Conservation (phyloP, 1,140 invertebrate genomes). For the Batillaria attramentaria region DNA sequence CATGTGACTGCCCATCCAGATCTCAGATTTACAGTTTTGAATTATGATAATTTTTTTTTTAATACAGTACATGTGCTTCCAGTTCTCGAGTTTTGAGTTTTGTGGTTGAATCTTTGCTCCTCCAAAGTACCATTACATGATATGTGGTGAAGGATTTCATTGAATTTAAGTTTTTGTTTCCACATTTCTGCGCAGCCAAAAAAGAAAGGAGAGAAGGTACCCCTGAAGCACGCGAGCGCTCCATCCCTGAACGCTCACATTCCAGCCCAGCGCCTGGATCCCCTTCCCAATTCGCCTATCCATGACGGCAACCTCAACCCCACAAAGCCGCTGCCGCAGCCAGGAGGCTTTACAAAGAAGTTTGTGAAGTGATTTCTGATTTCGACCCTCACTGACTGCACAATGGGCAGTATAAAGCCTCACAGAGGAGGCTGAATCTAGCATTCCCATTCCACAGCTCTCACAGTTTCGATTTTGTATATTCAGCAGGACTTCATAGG, state of each 20-base stretch:
- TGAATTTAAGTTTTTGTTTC: conserved; percentile 38
- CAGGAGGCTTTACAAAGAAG: conserved; percentile 61
- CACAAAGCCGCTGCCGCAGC: conserved; percentile 65
- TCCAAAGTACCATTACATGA: too few species aligned
- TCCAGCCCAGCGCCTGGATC: conserved; percentile 56
- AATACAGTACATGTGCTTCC: too few species aligned
- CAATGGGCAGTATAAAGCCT: not conserved
- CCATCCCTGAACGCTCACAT: conserved; percentile 33
- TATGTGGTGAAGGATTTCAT: too few species aligned
- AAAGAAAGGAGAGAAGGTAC: conserved; percentile 58
- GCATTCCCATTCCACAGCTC: not conserved
- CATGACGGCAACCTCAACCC: conserved; percentile 67
- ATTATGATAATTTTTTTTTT: too few species aligned
- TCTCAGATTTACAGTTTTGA: too few species aligned
- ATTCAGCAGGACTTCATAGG: too few species aligned
- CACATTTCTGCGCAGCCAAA: conserved; percentile 54
- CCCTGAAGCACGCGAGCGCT: conserved; percentile 44
- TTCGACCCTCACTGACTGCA: not conserved
- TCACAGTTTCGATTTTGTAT: too few species aligned
- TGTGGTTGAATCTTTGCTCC: too few species aligned
- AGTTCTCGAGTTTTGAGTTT: too few species aligned
- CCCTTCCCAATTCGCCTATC: conserved; percentile 67
- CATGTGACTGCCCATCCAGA: too few species aligned
- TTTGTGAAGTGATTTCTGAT: conserved; percentile 60
- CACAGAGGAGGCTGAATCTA: not conserved